phyloP scores from a whole-genome alignment of 2,888 invertebrate genomes.

The Mesoligia furuncula region DNA sequence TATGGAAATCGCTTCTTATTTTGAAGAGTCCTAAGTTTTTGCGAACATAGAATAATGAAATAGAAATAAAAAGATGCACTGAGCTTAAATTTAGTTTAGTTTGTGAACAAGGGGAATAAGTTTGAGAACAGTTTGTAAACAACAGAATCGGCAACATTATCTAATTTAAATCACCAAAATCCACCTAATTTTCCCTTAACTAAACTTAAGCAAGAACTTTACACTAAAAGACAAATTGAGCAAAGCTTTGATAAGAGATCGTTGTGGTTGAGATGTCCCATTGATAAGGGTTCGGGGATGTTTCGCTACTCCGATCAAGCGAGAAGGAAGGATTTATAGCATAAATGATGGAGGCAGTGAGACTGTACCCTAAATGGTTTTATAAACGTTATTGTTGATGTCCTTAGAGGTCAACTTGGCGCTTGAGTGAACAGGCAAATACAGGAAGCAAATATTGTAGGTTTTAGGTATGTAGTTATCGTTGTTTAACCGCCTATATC shows the following conservation, averaged over 20 bases:
- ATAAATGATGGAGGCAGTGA: constrained; percentile 24
- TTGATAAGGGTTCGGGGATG: constrained; percentile 45
- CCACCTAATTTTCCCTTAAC: neutral
- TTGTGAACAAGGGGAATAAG: too few species aligned
- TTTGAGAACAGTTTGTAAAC: too few species aligned
- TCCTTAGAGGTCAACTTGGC: neutral
- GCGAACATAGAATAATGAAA: too few species aligned
- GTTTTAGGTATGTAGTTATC: neutral
- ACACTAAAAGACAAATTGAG: constrained; percentile 14
- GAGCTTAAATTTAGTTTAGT: too few species aligned
- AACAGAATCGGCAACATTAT: too few species aligned
- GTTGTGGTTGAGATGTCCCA: constrained; percentile 44
- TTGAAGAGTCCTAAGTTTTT: too few species aligned
- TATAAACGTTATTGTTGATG: constrained; percentile 1
- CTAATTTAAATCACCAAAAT: neutral
- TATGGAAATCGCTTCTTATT: too few species aligned
- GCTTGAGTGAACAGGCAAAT: neutral
- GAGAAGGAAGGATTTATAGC: constrained; percentile 35
- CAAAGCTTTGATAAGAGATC: constrained; percentile 34
- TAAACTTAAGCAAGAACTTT: constrained; percentile 12
- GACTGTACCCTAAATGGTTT: constrained; percentile 13
- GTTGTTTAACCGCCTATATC: neutral
- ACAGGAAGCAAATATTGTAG: neutral
- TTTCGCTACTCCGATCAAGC: constrained; percentile 23
- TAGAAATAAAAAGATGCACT: too few species aligned